Conservation (phyloP, 2,113 vertebrate species). For the Grammomys surdaster region DNA sequence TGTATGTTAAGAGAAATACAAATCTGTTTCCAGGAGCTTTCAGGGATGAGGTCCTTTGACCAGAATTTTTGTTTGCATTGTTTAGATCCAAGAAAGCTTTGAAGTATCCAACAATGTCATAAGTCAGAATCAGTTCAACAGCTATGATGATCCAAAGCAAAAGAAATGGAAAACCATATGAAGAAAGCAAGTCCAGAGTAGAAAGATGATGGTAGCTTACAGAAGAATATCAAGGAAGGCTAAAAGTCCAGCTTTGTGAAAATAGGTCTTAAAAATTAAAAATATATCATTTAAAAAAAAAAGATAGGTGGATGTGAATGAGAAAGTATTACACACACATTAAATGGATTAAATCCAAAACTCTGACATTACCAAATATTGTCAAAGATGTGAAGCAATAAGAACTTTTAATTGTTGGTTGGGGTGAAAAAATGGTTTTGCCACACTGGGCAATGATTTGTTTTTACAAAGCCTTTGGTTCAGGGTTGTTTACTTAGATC, state of each 20-base stretch:
- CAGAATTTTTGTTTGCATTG: background rate
- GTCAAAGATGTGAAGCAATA: background rate
- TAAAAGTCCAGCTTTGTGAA: slow-evolving; percentile 1
- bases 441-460: background rate
- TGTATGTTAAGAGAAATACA: background rate
- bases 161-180: background rate
- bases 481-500: background rate
- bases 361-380: background rate
- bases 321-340: background rate
- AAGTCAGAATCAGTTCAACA: background rate
- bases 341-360: background rate
- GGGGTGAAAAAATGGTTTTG: background rate
- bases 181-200: background rate
- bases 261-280: background rate
- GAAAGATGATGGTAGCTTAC: background rate
- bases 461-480: background rate
- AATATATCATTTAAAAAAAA: background rate
- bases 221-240: background rate
- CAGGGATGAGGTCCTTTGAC: background rate
- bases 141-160: background rate
- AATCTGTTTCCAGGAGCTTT: slow-evolving; percentile 1
- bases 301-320: background rate
- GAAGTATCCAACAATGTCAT: background rate
- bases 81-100: slow-evolving; percentile 20
- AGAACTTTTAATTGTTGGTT: background rate